A percentile compares a stretch with the other conserved stretches of the same genome.
Evolutionary conservation across 2,888 invertebrate genomes (phyloP).

Genomic region (Erannis defoliaria): DNA sequence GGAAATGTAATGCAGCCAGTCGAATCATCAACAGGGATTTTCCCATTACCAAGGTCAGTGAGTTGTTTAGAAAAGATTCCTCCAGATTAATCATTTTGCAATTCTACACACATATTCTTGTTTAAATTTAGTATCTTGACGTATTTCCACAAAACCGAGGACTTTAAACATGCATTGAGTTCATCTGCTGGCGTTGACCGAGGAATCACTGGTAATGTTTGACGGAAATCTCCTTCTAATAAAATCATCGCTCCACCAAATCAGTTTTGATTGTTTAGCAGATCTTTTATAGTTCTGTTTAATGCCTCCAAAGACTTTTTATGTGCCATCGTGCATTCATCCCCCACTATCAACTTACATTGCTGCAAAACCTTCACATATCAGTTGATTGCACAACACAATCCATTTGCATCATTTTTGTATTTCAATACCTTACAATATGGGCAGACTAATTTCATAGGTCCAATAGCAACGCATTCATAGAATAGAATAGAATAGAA

Average conservation of each 20-base stretch:
- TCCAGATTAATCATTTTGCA: conserved; percentile 25
- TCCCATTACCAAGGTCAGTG: conserved; percentile 41
- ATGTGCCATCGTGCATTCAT: conserved; percentile 48
- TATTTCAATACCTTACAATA: too few relatives aligned
- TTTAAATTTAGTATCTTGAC: conserved; percentile 11
- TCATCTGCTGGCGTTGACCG: conserved; percentile 33
- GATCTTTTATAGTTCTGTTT: conserved; percentile 27
- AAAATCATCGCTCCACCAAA: conserved; percentile 35
- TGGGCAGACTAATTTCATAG: too few relatives aligned
- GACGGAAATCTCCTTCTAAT: conserved; percentile 35
- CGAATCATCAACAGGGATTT: conserved; percentile 30
- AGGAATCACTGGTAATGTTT: conserved; percentile 36
- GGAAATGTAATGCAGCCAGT: conserved; percentile 38
- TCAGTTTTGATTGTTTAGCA: conserved; percentile 20
- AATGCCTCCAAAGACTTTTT: conserved; percentile 35
- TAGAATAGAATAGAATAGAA: too few relatives aligned
- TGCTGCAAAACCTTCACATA: conserved; percentile 42
- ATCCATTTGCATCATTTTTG: too few relatives aligned
- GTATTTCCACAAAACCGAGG: conserved; percentile 24
- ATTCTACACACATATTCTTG: conserved; percentile 20
- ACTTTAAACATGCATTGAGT: conserved; percentile 34
- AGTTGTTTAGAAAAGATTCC: conserved; percentile 38
- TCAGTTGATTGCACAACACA: too few relatives aligned
- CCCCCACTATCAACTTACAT: conserved; percentile 46
- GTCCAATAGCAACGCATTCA: too few relatives aligned